Conservation (phyloP, 2,113 vertebrate species). For the Halichoerus grypus region DNA sequence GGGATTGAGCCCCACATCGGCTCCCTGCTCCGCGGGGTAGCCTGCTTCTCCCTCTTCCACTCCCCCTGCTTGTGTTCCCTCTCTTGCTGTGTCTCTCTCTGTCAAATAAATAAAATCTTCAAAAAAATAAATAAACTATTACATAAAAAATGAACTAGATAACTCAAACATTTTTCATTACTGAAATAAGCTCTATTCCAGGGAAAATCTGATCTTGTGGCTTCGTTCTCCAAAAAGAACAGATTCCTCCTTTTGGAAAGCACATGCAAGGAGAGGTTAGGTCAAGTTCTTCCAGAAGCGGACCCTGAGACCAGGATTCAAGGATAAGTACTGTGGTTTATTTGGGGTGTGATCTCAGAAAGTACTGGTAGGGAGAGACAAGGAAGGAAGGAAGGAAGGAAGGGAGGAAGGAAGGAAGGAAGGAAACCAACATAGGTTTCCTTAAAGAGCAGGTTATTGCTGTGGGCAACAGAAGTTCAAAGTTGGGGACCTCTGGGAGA, state of each 20-base stretch:
- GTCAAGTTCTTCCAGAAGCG: not conserved
- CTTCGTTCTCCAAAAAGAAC: not conserved
- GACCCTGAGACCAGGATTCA: not conserved
- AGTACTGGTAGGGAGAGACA: not conserved
- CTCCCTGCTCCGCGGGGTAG: too few species aligned
- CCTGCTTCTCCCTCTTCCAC: too few species aligned
- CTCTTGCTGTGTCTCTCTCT: too few species aligned
- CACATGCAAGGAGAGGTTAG: not conserved
- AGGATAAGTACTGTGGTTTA: not conserved
- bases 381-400: not conserved
- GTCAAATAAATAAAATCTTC: too few species aligned
- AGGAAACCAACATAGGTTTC: not conserved
- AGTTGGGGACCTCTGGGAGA: not conserved
- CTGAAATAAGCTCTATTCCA: not conserved
- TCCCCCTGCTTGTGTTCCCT: too few species aligned
- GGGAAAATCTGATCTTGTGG: not conserved
- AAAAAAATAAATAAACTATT: not conserved
- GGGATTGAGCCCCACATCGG: too few species aligned
- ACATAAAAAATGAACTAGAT: not conserved
- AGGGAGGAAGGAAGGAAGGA: too few species aligned
- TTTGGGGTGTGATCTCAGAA: not conserved
- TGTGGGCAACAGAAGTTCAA: not conserved
- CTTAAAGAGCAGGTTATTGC: not conserved
- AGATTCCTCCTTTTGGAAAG: not conserved
- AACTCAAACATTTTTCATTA: constrained; percentile 11